A percentile compares a stretch with the other conserved stretches of the same genome.
Evolutionary conservation across 1,140 invertebrate genomes (phyloP).

Genomic region (Nephotettix cincticeps): DNA sequence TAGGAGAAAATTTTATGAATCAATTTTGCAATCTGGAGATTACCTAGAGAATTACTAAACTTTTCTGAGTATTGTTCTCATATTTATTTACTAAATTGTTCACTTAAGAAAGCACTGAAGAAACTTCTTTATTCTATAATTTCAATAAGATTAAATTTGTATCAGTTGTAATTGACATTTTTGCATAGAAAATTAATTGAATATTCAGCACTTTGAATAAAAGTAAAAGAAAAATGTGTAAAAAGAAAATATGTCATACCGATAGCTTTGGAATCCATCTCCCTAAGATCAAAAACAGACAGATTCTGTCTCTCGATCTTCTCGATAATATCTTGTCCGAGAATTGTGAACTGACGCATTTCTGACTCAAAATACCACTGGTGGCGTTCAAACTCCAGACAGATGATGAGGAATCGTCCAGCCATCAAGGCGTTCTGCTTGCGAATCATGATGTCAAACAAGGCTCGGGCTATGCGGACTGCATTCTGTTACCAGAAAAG

Average conservation of each 20-base stretch:
- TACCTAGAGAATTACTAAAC: no score
- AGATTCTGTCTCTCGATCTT: constrained; percentile 80
- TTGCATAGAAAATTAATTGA: no score
- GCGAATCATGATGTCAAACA: constrained; percentile 92
- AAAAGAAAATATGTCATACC: constrained; percentile 55
- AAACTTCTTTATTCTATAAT: no score
- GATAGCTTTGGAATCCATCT: constrained; percentile 86
- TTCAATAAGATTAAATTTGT: no score
- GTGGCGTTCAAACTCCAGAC: constrained; percentile 88
- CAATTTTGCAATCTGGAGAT: no score
- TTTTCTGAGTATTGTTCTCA: no score
- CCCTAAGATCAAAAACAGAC: constrained; percentile 72
- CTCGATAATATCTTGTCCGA: constrained; percentile 74
- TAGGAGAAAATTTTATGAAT: no score
- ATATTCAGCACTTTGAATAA: no score
- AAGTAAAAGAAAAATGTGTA: no score
- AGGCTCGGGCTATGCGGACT: constrained; percentile 81
- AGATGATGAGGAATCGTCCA: constrained; percentile 72
- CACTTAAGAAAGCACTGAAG: no score
- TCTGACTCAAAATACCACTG: constrained; percentile 88
- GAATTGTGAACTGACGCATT: constrained; percentile 79
- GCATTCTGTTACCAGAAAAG: constrained; percentile 85
- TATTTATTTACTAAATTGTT: no score
- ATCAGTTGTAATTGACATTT: no score
- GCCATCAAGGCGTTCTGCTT: constrained; percentile 90